phyloP scores from a whole-genome alignment of 2,888 invertebrate species.

The Caenorhabditis plicata region DNA sequence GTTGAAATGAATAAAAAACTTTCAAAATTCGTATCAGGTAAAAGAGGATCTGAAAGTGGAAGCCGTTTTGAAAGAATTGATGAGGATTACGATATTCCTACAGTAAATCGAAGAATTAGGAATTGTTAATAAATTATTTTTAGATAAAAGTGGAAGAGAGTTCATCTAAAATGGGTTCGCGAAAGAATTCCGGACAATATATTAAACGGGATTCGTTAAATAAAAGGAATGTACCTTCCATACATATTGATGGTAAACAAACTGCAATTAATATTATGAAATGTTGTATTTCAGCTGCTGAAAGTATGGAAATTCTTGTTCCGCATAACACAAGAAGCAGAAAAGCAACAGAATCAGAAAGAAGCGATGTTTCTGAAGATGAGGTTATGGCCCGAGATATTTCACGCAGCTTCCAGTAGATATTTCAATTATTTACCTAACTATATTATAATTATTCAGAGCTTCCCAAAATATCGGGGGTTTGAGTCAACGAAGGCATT shows the following conservation, averaged over 20 bases:
- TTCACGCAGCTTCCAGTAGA: slow-evolving; percentile 5
- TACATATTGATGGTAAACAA: neutral
- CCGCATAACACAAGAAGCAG: slow-evolving; percentile 9
- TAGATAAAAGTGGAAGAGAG: slow-evolving; percentile 25
- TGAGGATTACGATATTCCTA: neutral
- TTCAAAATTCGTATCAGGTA: slow-evolving; percentile 5
- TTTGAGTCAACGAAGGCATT: slow-evolving; percentile 37
- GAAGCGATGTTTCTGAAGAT: slow-evolving; percentile 24
- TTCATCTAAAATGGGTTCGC: slow-evolving; percentile 12
- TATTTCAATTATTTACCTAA: neutral
- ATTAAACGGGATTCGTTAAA: slow-evolving; percentile 29
- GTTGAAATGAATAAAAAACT: slow-evolving; percentile 42
- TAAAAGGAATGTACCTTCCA: slow-evolving; percentile 4
- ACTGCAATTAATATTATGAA: neutral
- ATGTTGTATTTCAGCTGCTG: slow-evolving; percentile 5
- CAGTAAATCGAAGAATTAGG: neutral
- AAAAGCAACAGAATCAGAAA: slow-evolving; percentile 21
- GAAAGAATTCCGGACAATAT: slow-evolving; percentile 25
- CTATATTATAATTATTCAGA: neutral
- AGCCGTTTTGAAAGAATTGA: slow-evolving; percentile 11
- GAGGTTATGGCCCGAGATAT: slow-evolving; percentile 12
- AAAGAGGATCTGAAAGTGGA: slow-evolving; percentile 13
- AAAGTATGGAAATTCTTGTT: too few species aligned
- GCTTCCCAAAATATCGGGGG: too few species aligned
- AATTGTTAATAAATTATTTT: neutral